Evolutionary conservation across 2,797 vertebrate genomes (phyloP), one percentile per base, ranked within the genome.

Genomic region (Amphiprion clarkii): DNA sequence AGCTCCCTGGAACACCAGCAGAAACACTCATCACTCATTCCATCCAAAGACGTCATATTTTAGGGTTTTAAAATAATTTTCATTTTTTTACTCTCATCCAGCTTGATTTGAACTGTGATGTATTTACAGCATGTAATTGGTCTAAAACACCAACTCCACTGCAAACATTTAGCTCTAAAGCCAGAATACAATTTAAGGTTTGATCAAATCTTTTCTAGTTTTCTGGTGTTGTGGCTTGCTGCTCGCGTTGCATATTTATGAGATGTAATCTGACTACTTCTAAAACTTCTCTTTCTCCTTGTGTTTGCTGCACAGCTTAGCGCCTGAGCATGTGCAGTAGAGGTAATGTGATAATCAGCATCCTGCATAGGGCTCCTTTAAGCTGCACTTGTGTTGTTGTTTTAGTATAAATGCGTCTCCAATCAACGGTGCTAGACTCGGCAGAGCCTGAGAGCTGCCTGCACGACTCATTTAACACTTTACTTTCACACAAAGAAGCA

Each of bases 341-440:
- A 65, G 46, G 33, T 48, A 25, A 5, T 64, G 53, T 69, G 70
- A 48, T 44, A 3, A 42, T 44, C 25, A 33, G 29, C 27, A 49
- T 36, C 59, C 59, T 55, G 70, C 60, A 42, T 12, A n/a, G 48
- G 33, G 40, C 16, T 19, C 27, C 65, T 54, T 57, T 68, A 31
- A 39, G 33, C 69, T 71, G 66, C 68, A 52, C 74, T 52, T 13
- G 7, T 23, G 67, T 59, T 40, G 67, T 59, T 40, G 46, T 70
- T 68, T 64, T 31, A 29, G 21, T 19, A 27, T 63, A 81, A 63
- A 25, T 36, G 33, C 33, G 33, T 36, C 33, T 63, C 46, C 14
- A 27, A 61, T 66, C 52, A 61, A 63, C 40, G 84, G 84, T 88
- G 86, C 86, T 81, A 59, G 65, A 63, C 61, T 76, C 63, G 21